Percentiles rank a stretch among this genome's conserved stretches.
These are phyloP conservation scores for Drosophila macrospina DNA, from an alignment of 2,888 invertebrate genomes.

Conservation along the genomic window DNA sequence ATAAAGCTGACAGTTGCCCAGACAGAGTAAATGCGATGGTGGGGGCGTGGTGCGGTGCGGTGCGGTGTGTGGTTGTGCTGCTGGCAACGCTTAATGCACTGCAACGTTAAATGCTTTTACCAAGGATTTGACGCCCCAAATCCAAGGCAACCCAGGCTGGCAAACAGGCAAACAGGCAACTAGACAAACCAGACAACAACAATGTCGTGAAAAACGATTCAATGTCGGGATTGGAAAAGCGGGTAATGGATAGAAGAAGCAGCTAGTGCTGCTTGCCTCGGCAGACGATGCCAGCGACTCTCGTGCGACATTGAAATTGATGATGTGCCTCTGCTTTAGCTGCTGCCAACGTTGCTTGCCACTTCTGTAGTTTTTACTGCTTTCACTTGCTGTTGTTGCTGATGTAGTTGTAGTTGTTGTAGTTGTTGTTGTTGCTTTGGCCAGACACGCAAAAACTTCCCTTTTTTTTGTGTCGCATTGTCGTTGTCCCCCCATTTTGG, in stretches of 20 bases:
- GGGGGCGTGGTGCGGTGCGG: neutral
- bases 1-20: constrained; percentile 47
- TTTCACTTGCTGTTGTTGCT: constrained; percentile 68
- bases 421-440: constrained; percentile 52
- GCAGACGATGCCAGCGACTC: constrained; percentile 52
- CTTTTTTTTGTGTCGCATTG: constrained; percentile 18
- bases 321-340: constrained; percentile 61
- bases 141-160: constrained; percentile 56
- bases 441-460: constrained; percentile 76
- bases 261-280: constrained; percentile 18
- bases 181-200: constrained; percentile 52
- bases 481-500: constrained; percentile 27
- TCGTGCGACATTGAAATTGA: constrained; percentile 80
- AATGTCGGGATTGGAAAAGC: constrained; percentile 6
- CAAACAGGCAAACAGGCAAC: constrained; percentile 49
- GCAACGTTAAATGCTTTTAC: constrained; percentile 83
- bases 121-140: constrained; percentile 75
- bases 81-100: constrained; percentile 73
- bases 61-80: neutral
- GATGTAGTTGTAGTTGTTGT: constrained; percentile 1
- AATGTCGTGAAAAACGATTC: constrained; percentile 65
- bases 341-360: constrained; percentile 46
- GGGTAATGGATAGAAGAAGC: neutral
- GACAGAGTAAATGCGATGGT: constrained; percentile 8
- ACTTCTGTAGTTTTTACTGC: constrained; percentile 74